Conservation (phyloP, 2,888 invertebrate species). For the Cheilosia vernalis region DNA sequence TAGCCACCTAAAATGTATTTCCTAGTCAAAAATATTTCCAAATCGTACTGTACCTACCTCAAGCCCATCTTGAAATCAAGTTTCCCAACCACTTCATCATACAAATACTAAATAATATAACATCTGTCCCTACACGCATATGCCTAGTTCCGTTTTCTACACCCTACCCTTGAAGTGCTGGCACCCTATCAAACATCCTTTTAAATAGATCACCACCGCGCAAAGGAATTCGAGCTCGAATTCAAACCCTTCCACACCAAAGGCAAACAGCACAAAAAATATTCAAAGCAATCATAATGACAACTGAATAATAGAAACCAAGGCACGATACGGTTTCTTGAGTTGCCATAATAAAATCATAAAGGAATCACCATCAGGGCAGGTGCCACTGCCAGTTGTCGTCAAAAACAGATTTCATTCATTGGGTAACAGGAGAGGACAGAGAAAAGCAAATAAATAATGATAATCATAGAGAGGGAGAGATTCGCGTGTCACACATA, state of each 20-base stretch:
- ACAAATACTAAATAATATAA: background rate
- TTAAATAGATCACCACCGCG: slow-evolving; percentile 46
- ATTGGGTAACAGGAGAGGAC: slow-evolving; percentile 6
- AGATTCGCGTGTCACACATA: slow-evolving; percentile 70
- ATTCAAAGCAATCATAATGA: slow-evolving; percentile 55
- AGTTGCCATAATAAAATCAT: slow-evolving; percentile 31
- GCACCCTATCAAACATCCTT: slow-evolving; percentile 31
- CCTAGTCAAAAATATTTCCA: no score
- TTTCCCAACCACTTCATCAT: slow-evolving; percentile 24
- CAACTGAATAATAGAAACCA: slow-evolving; percentile 36
- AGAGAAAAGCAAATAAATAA: background rate
- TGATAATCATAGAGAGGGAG: slow-evolving; percentile 34
- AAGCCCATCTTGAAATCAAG: slow-evolving; percentile 20
- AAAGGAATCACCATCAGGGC: slow-evolving; percentile 44
- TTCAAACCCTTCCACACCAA: slow-evolving; percentile 51
- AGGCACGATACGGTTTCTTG: slow-evolving; percentile 41
- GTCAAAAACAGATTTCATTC: slow-evolving; percentile 64
- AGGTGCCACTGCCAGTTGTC: slow-evolving; percentile 72
- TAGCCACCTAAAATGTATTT: no score
- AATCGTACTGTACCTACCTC: background rate
- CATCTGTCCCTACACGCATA: slow-evolving; percentile 69
- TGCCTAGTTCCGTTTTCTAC: slow-evolving; percentile 54
- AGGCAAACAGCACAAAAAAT: slow-evolving; percentile 44
- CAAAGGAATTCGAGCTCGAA: slow-evolving; percentile 39
- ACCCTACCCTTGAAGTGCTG: slow-evolving; percentile 29